Evolutionary conservation across 2,888 invertebrate species (phyloP).

Genomic region (Deilephila porcellus): DNA sequence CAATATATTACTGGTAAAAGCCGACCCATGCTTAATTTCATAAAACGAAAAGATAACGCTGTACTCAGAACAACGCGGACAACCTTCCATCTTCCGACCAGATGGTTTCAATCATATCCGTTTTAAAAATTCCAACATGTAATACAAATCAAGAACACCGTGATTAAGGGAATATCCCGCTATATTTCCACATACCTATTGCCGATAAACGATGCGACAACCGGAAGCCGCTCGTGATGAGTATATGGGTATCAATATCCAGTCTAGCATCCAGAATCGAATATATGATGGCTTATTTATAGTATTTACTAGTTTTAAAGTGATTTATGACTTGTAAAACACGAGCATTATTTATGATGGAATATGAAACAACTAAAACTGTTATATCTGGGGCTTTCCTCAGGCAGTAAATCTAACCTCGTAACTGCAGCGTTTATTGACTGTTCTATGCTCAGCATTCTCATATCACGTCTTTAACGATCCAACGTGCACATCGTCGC

Average conservation of each 20-base stretch:
- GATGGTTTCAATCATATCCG: constrained; percentile 15
- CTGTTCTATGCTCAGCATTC: constrained; percentile 21
- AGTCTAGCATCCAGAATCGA: background rate
- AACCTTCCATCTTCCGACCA: background rate
- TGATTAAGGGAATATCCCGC: constrained; percentile 13
- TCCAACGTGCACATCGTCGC: constrained; percentile 8
- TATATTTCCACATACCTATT: constrained; percentile 3
- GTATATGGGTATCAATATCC: background rate
- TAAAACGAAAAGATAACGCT: background rate
- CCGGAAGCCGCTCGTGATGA: background rate
- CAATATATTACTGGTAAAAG: too few relatives aligned
- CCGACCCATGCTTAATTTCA: too few relatives aligned
- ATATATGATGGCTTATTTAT: background rate
- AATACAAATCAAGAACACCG: background rate
- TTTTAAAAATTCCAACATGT: background rate
- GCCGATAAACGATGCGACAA: constrained; percentile 4
- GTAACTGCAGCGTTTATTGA: constrained; percentile 14
- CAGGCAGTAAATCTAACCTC: constrained; percentile 10
- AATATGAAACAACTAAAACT: constrained; percentile 20
- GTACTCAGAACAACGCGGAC: constrained; percentile 1
- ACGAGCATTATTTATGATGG: constrained; percentile 9
- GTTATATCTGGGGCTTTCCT: constrained; percentile 26
- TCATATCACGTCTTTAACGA: constrained; percentile 6
- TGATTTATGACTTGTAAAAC: constrained; percentile 17
- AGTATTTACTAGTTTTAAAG: constrained; percentile 15